Conservation (phyloP, 2,113 vertebrate genomes). For the Lophura nycthemera region DNA sequence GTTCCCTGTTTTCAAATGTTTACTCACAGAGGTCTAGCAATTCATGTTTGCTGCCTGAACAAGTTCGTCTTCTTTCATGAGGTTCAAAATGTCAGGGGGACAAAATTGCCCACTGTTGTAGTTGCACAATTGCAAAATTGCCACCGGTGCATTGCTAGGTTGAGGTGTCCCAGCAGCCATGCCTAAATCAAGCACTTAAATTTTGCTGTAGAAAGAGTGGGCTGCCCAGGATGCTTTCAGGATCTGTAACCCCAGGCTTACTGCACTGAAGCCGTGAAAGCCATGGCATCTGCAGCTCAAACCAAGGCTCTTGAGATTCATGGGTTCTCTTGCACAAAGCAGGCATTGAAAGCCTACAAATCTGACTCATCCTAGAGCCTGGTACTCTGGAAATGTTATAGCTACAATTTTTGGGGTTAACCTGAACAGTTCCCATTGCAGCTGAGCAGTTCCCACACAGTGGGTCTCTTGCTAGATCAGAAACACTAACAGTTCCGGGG, state of each 20-base stretch:
- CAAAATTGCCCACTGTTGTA: not conserved
- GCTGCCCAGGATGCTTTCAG: not conserved
- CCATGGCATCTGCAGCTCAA: not conserved
- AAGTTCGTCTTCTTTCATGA: not conserved
- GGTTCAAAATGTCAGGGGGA: not conserved
- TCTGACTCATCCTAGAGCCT: not conserved
- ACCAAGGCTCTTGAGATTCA: not conserved
- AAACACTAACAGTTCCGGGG: not conserved
- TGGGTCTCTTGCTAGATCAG: not conserved
- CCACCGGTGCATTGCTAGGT: not conserved
- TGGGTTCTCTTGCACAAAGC: not conserved
- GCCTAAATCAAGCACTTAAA: not conserved
- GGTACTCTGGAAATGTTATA: not conserved
- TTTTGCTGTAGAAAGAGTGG: not conserved
- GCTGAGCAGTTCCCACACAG: not conserved
- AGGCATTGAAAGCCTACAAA: not conserved
- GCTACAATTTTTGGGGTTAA: not conserved
- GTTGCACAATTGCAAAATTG: no score
- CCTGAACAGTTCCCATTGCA: not conserved
- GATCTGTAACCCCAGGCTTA: not conserved
- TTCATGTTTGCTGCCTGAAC: conserved; percentile 39
- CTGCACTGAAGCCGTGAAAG: not conserved
- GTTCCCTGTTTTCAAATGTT: conserved; percentile 32
- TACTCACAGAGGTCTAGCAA: conserved; percentile 8
- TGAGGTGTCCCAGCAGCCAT: not conserved